These are phyloP conservation scores for Rhagologus leucostigma DNA, from an alignment of 2,113 vertebrate genomes.

Conservation along the genomic window DNA sequence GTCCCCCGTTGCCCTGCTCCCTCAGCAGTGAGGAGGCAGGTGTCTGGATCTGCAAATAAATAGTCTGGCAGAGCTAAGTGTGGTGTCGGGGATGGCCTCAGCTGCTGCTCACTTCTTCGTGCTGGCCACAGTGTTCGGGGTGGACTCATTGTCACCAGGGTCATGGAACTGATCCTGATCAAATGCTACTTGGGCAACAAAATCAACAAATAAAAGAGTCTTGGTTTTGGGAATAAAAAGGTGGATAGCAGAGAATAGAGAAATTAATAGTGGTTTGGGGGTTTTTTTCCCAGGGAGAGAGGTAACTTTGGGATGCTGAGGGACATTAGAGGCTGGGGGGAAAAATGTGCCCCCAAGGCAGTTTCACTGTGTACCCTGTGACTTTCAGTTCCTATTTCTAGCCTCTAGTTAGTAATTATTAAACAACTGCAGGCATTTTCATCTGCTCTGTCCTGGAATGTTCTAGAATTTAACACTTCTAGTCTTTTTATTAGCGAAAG, in stretches of 20 bases:
- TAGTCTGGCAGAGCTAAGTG: background rate
- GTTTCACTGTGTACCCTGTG: background rate
- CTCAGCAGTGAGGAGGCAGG: background rate
- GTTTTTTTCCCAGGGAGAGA: background rate
- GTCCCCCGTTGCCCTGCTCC: background rate
- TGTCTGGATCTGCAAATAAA: background rate
- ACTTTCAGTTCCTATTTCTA: background rate
- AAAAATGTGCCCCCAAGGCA: background rate
- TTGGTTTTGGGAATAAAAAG: rapidly evolving
- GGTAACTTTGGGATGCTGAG: background rate
- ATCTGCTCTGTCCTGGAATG: background rate
- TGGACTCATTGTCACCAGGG: rapidly evolving
- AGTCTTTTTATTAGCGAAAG: background rate
- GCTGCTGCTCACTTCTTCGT: background rate
- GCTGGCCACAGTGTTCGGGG: rapidly evolving
- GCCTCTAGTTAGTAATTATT: background rate
- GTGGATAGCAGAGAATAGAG: background rate
- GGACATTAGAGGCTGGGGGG: background rate
- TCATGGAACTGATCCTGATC: background rate
- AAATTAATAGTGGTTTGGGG: background rate
- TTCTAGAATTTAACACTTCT: background rate
- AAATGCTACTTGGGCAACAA: background rate
- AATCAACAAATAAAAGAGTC: background rate
- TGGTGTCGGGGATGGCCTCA: background rate
- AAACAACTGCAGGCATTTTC: background rate